Percentiles rank a stretch among this genome's conserved stretches.
Conservation (phyloP, 2,888 invertebrate species). For the Epicampocera succincta region DNA sequence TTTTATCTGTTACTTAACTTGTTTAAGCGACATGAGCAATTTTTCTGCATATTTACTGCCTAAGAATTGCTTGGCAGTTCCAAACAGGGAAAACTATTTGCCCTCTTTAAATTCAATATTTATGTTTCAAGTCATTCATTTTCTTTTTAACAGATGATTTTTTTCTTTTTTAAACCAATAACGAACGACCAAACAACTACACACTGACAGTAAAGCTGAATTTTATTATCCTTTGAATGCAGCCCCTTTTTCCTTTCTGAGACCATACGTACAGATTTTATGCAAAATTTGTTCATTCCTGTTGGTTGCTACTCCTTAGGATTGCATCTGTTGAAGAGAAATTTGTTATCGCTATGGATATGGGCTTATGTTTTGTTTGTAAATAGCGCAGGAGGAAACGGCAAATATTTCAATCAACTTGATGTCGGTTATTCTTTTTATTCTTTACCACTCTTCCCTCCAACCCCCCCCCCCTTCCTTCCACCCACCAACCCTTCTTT, state of each 20-base stretch:
- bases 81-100: too few relatives aligned
- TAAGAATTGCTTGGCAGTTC: too few relatives aligned
- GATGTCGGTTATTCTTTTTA: constrained; percentile 15
- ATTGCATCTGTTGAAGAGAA: constrained; percentile 27
- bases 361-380: neutral
- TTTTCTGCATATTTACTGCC: too few relatives aligned
- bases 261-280: constrained; percentile 30
- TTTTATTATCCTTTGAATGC: constrained; percentile 68
- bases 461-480: too few relatives aligned
- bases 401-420: constrained; percentile 52
- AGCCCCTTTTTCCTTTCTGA: constrained; percentile 4
- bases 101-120: constrained; percentile 40
- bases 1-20: too few relatives aligned
- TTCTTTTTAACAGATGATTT: neutral
- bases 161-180: constrained; percentile 25
- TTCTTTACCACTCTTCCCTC: too few relatives aligned
- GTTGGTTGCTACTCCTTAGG: constrained; percentile 21
- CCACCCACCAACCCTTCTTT: too few relatives aligned
- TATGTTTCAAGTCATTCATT: constrained; percentile 32
- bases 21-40: too few relatives aligned
- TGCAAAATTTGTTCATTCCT: constrained; percentile 7
- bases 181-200: constrained; percentile 8
- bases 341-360: neutral
- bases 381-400: neutral
- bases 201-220: constrained; percentile 40